Evolutionary conservation across 2,113 vertebrate genomes (phyloP).

Genomic region (Lagopus leucura): DNA sequence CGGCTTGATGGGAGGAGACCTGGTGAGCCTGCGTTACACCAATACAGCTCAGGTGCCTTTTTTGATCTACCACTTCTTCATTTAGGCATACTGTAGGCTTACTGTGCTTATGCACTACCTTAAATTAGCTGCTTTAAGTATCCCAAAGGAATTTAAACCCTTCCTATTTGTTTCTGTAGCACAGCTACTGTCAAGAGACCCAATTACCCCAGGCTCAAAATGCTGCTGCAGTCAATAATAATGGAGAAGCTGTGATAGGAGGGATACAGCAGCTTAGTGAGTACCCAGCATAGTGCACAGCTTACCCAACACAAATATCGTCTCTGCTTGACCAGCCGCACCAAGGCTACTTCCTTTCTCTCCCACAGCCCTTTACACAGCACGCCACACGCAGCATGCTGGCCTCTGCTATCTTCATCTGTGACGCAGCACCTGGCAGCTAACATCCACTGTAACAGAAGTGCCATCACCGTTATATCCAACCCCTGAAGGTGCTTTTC

Average conservation of each 20-base stretch:
- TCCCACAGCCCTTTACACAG: not conserved
- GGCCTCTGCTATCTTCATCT: not conserved
- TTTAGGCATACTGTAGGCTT: not conserved
- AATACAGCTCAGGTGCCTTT: not conserved
- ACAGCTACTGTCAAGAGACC: rapidly evolving
- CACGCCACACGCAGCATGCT: not conserved
- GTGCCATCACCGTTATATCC: rapidly evolving
- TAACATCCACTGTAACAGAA: rapidly evolving
- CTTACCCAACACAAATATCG: not conserved
- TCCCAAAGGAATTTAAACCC: not conserved
- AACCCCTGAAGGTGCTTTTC: not conserved
- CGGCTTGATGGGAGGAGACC: rapidly evolving
- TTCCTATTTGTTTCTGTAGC: not conserved
- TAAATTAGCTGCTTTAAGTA: rapidly evolving
- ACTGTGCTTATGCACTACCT: not conserved
- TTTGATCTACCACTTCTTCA: not conserved
- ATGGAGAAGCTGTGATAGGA: rapidly evolving
- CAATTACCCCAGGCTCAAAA: not conserved
- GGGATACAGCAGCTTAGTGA: not conserved
- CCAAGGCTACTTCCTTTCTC: not conserved
- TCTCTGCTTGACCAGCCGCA: not conserved
- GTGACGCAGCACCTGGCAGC: not conserved
- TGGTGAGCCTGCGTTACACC: rapidly evolving
- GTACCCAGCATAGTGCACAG: not conserved
- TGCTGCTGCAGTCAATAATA: not conserved